These are phyloP conservation scores for Echeneis naucrates DNA, from an alignment of 2,797 vertebrate species.

Conservation along the genomic window DNA sequence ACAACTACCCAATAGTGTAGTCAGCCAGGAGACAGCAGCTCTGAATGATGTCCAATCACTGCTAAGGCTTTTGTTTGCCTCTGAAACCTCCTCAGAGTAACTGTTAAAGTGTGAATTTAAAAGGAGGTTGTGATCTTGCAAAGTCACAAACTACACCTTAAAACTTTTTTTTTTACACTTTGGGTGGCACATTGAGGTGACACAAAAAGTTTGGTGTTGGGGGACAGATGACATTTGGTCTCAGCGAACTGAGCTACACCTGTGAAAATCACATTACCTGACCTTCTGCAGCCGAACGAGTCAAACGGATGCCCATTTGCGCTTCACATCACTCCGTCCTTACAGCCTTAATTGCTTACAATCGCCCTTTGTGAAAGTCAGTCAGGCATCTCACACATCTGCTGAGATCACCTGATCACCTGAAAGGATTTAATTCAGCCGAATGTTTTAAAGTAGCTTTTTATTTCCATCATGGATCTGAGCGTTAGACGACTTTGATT, in stretches of 20 bases:
- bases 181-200: too few relatives aligned
- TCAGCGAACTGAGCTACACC: not conserved
- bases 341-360: slow-evolving; percentile 11
- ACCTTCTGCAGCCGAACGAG: not conserved
- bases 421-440: not conserved
- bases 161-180: too few relatives aligned
- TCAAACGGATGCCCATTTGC: not conserved
- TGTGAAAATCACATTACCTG: slow-evolving; percentile 4
- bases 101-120: too few relatives aligned
- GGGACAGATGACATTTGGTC: not conserved
- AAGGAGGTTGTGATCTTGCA: too few relatives aligned
- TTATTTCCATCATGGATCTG: not conserved
- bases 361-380: slow-evolving; percentile 7
- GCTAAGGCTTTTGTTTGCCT: too few relatives aligned
- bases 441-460: not conserved
- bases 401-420: not conserved
- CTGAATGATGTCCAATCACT: too few relatives aligned
- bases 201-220: too few relatives aligned
- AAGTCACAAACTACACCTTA: too few relatives aligned
- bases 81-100: too few relatives aligned
- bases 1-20: too few relatives aligned
- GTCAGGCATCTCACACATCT: not conserved
- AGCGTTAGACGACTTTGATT: not conserved
- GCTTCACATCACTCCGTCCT: not conserved
- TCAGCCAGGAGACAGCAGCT: too few relatives aligned